Evolutionary conservation across 2,113 vertebrate species (phyloP), one percentile per base, ranked within the genome.

Genomic region (Scopus umbretta): DNA sequence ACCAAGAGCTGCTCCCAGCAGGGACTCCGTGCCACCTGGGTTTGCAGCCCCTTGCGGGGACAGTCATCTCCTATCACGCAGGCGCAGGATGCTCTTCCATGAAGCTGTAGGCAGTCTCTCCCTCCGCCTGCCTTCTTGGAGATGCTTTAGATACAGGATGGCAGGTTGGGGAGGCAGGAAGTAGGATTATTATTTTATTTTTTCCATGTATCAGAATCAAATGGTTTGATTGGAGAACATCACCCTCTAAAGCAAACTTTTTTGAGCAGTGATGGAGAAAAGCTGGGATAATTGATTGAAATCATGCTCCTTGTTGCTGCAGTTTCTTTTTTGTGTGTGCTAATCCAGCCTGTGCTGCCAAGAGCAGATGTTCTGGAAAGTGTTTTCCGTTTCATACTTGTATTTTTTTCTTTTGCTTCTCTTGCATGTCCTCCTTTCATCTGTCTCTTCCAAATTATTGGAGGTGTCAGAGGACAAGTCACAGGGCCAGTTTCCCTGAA

Each of bases 261-360:
- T 88, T 49, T 56, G 38, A 86, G 59, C 23, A 81, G 40, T 45
- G 67, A 61, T 5, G 14, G n/a, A 88, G 56, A 78, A 75, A 30
- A 65, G 53, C 65, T 91, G 84, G 36, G 56, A 68, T 78, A 79
- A 92, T 43, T 81, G 82, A 90, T 43, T 61, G 76, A 94, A 94
- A 86, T 79, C 8, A 2, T 3, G 4, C 63, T 81, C 34, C n/a
- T n/a, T 82, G 49, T 92, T 91, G 49, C 65, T 79, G 43, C 61
- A 56, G 61, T 81, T 86, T 92, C 75, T 80, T 86, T 80, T 88
- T 42, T 72, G 68, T 0, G 0, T 50, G 66, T 72, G 61, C 76
- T 94, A 92, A 84, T 78, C 42, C 55, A 84, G 72, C 42, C 61
- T 74, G 38, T 11, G 2, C 88, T 63, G 73, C 86, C 66, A 84